Percentiles rank a stretch among this genome's conserved stretches.
These are phyloP conservation scores for Trissoscelio sp. DNA, from an alignment of 2,888 invertebrate species.

Conservation along the genomic window DNA sequence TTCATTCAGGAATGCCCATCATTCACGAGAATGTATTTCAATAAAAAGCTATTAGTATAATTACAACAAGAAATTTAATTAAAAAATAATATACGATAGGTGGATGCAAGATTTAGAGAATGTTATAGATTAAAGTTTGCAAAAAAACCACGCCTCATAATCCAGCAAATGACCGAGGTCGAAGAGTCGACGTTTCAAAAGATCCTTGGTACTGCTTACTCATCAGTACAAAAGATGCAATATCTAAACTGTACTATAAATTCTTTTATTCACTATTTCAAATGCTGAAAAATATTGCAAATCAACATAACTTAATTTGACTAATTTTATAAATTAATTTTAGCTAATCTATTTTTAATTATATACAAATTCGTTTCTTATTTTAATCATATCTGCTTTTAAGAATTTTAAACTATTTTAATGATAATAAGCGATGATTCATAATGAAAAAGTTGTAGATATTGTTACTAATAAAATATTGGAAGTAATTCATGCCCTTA, in stretches of 20 bases:
- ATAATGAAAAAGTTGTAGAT: no score
- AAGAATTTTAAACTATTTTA: no score
- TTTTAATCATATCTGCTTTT: no score
- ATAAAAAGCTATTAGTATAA: slow-evolving; percentile 16
- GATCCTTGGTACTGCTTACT: slow-evolving; percentile 59
- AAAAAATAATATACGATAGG: not conserved
- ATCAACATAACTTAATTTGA: no score
- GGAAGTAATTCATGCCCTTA: not conserved
- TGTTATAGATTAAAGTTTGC: slow-evolving; percentile 44
- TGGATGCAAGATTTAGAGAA: slow-evolving; percentile 13
- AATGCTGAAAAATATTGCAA: no score
- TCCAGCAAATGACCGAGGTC: slow-evolving; percentile 49
- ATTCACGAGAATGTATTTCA: slow-evolving; percentile 5
- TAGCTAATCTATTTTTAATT: no score
- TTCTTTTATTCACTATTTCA: no score
- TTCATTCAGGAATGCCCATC: slow-evolving; percentile 16
- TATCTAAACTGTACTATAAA: no score
- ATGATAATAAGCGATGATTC: no score
- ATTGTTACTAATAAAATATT: not conserved
- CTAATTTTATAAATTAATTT: no score
- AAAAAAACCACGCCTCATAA: slow-evolving; percentile 55
- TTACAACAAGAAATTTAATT: slow-evolving; percentile 19
- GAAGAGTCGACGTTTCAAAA: slow-evolving; percentile 52
- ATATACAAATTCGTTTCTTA: no score
- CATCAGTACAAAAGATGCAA: slow-evolving; percentile 47